These are phyloP conservation scores for Epiperipatus broadwayi DNA, from an alignment of 2,888 invertebrate species.

Conservation along the genomic window DNA sequence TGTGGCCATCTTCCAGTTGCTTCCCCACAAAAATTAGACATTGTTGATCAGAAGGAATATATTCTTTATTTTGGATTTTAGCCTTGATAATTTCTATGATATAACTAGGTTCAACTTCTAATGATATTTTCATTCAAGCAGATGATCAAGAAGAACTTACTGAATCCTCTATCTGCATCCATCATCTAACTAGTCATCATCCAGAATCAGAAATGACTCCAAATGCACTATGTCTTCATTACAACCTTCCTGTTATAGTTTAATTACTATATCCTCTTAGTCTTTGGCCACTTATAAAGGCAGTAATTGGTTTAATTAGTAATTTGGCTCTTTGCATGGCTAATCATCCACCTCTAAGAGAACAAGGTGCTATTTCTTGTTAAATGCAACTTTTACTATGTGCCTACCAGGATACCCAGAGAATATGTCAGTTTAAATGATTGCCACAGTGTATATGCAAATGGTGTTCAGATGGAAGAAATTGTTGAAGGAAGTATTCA, in stretches of 20 bases:
- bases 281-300: slow-evolving; percentile 93
- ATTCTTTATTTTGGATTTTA: no score
- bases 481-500: slow-evolving; percentile 96
- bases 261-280: slow-evolving; percentile 89
- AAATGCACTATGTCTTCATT: slow-evolving; percentile 79
- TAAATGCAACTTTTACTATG: slow-evolving; percentile 76
- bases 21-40: no score
- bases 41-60: no score
- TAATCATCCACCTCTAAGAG: slow-evolving; percentile 81
- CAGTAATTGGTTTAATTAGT: slow-evolving; percentile 86
- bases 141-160: slow-evolving; percentile 97
- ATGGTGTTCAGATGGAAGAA: slow-evolving; percentile 97
- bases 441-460: slow-evolving; percentile 58
- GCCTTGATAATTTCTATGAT: no score
- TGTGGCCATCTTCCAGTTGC: no score
- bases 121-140: slow-evolving; percentile 78
- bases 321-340: slow-evolving; percentile 90
- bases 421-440: slow-evolving; percentile 68
- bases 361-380: slow-evolving; percentile 83
- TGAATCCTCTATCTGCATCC: slow-evolving; percentile 96
- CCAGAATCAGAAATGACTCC: slow-evolving; percentile 92
- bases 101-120: no score
- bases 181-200: slow-evolving; percentile 91
- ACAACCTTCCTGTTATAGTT: slow-evolving; percentile 74
- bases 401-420: slow-evolving; percentile 83